These are phyloP conservation scores for Vesta saturnalis DNA, from an alignment of 2,888 invertebrate species.

Conservation along the genomic window DNA sequence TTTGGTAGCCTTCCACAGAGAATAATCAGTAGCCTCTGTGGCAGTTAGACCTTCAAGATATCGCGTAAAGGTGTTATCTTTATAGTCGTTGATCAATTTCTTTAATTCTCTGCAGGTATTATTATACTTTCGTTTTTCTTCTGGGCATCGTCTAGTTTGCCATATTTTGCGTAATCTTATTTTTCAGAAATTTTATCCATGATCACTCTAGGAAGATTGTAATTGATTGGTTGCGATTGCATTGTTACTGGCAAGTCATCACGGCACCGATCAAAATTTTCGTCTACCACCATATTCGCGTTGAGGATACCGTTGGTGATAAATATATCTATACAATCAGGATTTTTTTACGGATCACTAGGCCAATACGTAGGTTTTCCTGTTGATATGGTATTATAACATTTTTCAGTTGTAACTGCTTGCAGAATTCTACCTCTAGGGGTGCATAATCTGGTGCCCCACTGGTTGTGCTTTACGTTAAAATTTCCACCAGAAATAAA, in stretches of 20 bases:
- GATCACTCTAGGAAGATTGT: conserved; percentile 2
- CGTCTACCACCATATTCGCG: not conserved
- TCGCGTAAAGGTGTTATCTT: conserved; percentile 4
- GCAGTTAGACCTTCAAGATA: conserved; percentile 7
- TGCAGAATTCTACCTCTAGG: conserved; percentile 11
- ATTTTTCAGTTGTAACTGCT: conserved; percentile 1
- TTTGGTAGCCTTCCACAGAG: conserved; percentile 15
- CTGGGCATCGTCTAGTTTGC: not conserved
- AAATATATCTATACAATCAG: not conserved
- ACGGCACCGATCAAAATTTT: not conserved
- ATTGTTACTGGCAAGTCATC: conserved; percentile 5
- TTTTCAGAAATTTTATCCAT: conserved; percentile 5
- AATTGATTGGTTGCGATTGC: conserved; percentile 2
- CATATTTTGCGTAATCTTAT: not conserved
- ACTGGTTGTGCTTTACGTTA: not conserved
- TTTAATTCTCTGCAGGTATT: not conserved
- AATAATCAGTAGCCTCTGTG: conserved; percentile 10
- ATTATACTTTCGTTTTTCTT: conserved; percentile 7
- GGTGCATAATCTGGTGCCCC: not conserved
- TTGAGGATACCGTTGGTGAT: conserved; percentile 6
- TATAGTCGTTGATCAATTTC: conserved; percentile 10
- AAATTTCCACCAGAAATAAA: conserved; percentile 8
- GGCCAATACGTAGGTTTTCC: not conserved
- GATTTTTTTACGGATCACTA: too few species aligned
- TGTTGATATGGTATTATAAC: not conserved